Conservation (phyloP, 1,140 invertebrate genomes). For the Drosophila simulans region DNA sequence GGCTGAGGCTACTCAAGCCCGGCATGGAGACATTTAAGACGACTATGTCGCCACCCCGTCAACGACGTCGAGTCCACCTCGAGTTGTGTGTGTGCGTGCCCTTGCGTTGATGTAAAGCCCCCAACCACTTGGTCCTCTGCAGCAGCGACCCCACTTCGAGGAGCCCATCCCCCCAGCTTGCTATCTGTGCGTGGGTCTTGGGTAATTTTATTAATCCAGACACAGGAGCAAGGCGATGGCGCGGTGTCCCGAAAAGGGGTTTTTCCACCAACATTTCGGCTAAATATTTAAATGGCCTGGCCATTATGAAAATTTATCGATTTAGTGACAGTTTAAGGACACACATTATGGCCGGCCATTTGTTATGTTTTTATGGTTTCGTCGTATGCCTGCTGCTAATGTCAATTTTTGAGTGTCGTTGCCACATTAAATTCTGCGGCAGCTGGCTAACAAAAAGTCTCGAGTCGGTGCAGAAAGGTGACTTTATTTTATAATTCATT, state of each 20-base stretch:
- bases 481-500: slow-evolving; percentile 83
- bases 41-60: slow-evolving; percentile 52
- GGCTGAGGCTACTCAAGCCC: slow-evolving; percentile 70
- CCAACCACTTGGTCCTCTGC: background rate
- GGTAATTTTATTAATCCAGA: slow-evolving; percentile 80
- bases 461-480: slow-evolving; percentile 63
- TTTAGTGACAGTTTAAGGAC: slow-evolving; percentile 83
- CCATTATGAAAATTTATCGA: slow-evolving; percentile 83
- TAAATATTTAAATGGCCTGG: slow-evolving; percentile 82
- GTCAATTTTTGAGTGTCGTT: slow-evolving; percentile 79
- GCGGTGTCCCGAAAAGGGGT: slow-evolving; percentile 47
- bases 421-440: slow-evolving; percentile 69
- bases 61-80: slow-evolving; percentile 52
- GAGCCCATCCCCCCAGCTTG: background rate
- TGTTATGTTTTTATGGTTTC: slow-evolving; percentile 81
- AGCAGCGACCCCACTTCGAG: background rate
- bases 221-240: slow-evolving; percentile 27
- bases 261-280: slow-evolving; percentile 41
- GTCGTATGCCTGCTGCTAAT: slow-evolving; percentile 78
- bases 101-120: slow-evolving; percentile 69
- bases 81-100: slow-evolving; percentile 67
- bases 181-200: slow-evolving; percentile 72
- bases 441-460: slow-evolving; percentile 48
- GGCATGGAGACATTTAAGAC: slow-evolving; percentile 59
- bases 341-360: slow-evolving; percentile 79